Base-by-base conservation (phyloP, 1,140 invertebrate species). In the Monomorium pharaonis region DNA sequence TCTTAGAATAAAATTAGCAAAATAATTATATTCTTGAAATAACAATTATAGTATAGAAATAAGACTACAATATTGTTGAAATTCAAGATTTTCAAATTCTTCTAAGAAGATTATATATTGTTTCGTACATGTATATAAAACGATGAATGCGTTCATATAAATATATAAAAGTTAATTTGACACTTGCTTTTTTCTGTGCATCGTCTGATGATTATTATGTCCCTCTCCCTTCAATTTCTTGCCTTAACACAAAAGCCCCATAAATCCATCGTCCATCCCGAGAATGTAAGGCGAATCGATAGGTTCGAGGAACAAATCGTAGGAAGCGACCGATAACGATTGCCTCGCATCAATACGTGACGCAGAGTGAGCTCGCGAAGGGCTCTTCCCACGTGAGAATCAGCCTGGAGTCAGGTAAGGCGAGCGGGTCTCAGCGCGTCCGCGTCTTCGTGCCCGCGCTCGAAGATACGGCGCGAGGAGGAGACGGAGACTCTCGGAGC, bases 361-460 rank as follows among this genome's bases (percentile, higher is more conserved):
- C 65, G n/a, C n/a, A 56, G 33, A 72, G 51, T 21, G 51, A 37
- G 44, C 51, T 51, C 75, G 75, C 75, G 42, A 24, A 37, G 33
- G 14, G 65, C 2, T 58, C 51, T 72, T 83, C 78, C 51, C 67
- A 75, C 87, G 72, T 86, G 87, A 84, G 86, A 84, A 88, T 88
- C 85, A 86, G 70, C 85, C 85, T 58, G 27, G 70, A 80, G 69
- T 83, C 24, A 60, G 62, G 33, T 42, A 56, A n/a, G n/a, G 76
- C 76, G 76, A 78, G 24, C 56, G 42, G 4, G 37, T 37, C 3
- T 37, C 70, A 6, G 56, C 21, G 47, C 47, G 58, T 60, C 72
- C 14, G 63, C 70, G 30, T 84, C 75, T 84, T 84, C 62, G 78
- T 49, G 37, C 27, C 47, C 33, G 12, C 44, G 12, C 44, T 60